These are phyloP conservation scores for Caenorhabditis sp. DNA, from an alignment of 2,888 invertebrate genomes.

Conservation along the genomic window DNA sequence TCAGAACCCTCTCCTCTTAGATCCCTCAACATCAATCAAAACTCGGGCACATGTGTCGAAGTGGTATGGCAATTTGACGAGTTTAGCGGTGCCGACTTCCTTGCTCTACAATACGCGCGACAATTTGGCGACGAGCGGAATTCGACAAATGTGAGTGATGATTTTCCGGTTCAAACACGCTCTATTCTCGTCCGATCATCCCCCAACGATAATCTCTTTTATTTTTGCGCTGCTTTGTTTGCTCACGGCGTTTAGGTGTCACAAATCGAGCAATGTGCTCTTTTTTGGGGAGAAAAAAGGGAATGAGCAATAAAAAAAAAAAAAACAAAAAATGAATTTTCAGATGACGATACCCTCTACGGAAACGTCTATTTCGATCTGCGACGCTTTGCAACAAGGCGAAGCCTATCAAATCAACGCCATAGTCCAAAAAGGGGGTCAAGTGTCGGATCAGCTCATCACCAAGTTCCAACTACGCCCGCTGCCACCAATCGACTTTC, in stretches of 20 bases:
- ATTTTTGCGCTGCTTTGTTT: not conserved
- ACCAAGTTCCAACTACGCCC: constrained; percentile 63
- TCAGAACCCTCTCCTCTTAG: constrained; percentile 44
- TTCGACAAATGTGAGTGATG: constrained; percentile 35
- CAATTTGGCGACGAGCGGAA: constrained; percentile 1
- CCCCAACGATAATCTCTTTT: not conserved
- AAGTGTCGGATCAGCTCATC: constrained; percentile 54
- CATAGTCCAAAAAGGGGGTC: constrained; percentile 59
- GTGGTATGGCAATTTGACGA: constrained; percentile 54
- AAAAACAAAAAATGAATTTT: too few species aligned
- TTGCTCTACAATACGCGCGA: constrained; percentile 25
- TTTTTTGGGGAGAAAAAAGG: not conserved
- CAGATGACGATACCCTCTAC: constrained; percentile 40
- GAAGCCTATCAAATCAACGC: constrained; percentile 59
- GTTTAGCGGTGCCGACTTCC: constrained; percentile 32
- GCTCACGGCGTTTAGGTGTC: too few species aligned
- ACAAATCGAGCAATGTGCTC: too few species aligned
- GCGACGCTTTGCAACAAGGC: constrained; percentile 62
- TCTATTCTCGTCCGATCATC: too few species aligned
- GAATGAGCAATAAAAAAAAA: too few species aligned
- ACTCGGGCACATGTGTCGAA: constrained; percentile 59
- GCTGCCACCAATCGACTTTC: constrained; percentile 60
- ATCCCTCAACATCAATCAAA: constrained; percentile 55
- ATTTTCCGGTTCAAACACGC: too few species aligned
- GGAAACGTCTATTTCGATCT: constrained; percentile 47